Evolutionary conservation across 2,797 vertebrate species (phyloP).

Genomic region (Pangasius mekongensis): DNA sequence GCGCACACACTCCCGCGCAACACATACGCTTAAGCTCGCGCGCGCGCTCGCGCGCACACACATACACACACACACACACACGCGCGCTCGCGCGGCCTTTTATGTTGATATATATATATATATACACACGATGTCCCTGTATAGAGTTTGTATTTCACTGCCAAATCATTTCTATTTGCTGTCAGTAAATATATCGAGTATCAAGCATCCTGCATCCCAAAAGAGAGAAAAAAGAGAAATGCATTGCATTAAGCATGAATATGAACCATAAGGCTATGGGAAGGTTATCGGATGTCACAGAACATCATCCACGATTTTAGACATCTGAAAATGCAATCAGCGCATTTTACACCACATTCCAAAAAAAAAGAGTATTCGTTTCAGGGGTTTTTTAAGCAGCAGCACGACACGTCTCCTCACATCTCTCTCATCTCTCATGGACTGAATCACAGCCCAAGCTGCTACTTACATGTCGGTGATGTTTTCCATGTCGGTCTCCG

Average conservation of each 20-base stretch:
- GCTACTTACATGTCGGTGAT: slow-evolving; percentile 95
- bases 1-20: slow-evolving; percentile 36
- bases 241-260: slow-evolving; percentile 18
- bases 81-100: neutral
- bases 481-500: slow-evolving; percentile 87
- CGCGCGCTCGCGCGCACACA: slow-evolving; percentile 33
- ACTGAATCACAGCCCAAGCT: slow-evolving; percentile 15
- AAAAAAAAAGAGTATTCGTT: neutral
- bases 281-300: slow-evolving; percentile 42
- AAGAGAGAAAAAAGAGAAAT: neutral
- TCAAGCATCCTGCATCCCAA: neutral
- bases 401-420: neutral
- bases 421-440: neutral
- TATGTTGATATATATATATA: neutral
- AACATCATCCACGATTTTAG: slow-evolving; percentile 8
- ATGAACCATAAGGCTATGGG: slow-evolving; percentile 1
- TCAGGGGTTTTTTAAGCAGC: neutral
- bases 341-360: neutral
- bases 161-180: neutral
- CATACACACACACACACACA: neutral
- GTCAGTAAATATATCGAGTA: neutral
- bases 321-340: neutral
- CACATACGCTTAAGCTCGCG: slow-evolving; percentile 42
- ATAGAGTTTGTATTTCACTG: neutral
- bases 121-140: neutral